phyloP scores from a whole-genome alignment of 2,113 vertebrate genomes.

The Mellivora capensis region DNA sequence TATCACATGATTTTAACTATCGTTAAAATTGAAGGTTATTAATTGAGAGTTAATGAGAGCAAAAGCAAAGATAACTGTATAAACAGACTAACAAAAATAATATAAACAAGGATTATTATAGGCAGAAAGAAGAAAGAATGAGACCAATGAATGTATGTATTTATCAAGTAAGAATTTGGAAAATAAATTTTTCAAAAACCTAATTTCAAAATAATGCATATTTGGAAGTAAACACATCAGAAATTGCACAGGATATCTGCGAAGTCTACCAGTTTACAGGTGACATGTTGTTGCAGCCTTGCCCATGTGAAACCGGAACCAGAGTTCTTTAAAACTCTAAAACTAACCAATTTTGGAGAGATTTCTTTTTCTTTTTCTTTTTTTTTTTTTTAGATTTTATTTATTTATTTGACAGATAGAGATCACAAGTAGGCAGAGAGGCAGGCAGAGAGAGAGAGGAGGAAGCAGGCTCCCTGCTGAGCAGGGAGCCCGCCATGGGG shows the following conservation, averaged over 20 bases:
- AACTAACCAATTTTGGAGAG: not conserved
- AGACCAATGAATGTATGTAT: not conserved
- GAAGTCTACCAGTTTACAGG: not conserved
- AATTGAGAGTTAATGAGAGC: not conserved
- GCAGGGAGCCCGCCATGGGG: too few relatives aligned
- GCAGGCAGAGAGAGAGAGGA: too few relatives aligned
- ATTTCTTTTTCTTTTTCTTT: not conserved
- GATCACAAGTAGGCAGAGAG: too few relatives aligned
- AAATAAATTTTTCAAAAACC: not conserved
- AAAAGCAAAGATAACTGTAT: not conserved
- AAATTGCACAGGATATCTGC: not conserved
- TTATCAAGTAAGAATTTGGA: not conserved
- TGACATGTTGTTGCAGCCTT: not conserved
- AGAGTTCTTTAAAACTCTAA: not conserved
- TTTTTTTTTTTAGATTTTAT: too few relatives aligned
- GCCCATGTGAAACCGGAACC: not conserved
- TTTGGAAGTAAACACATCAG: not conserved
- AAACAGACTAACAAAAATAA: not conserved
- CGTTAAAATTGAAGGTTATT: not conserved
- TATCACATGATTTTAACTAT: not conserved
- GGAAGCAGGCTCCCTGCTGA: too few relatives aligned
- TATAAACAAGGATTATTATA: not conserved
- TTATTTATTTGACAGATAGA: too few relatives aligned
- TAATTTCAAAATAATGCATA: not conserved
- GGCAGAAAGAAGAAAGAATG: not conserved